Base-by-base conservation (phyloP, 1,140 invertebrate species). In the Pachyrhynchus sulphureomaculatus region DNA sequence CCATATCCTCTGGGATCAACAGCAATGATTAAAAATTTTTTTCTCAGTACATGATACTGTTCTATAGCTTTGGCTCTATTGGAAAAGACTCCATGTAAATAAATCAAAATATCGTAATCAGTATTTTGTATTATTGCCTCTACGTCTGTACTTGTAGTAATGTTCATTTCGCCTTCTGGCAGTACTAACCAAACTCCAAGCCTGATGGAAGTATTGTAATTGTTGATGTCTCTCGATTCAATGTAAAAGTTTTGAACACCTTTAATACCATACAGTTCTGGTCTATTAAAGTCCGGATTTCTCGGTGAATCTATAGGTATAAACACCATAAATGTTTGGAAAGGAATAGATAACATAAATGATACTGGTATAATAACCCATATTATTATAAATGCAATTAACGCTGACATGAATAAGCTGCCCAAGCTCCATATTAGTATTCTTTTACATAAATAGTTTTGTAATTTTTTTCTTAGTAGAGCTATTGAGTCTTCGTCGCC, bases 1-100 rank as follows among this genome's bases (percentile, higher is more conserved):
- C 88, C 95, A 75, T 92, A 97, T 57, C 92, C 88, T 80, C 93
- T 80, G 75, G 98, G 98, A 77, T 98, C 95, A 68, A 96, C 88
- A 4, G 91, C 82, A 45, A 98, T 79, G n/a, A 98, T 83, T 78
- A 97, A 93, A 55, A 74, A 73, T 45, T 66, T 64, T 44, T 67
- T 55, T n/a, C 70, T 53, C 8, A 73, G 39, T 10, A 70, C 66
- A n/a, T 42, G 32, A 52, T 68, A 68, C 37, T 67, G 34, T 32
- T 32, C 15, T 26, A 34, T 21, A 34, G 53, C 62, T 55, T 58
- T 42, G 2, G 65, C 66, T 55, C 73, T 49, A 17, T 70, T 72
- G 32, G 66, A 65, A 3, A 60, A 63, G 12, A 70, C 72, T 24
- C 73, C 73, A 54, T 75, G 73, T 41, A 72, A 65, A 49, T 75